Base-by-base conservation (phyloP, 2,797 vertebrate species). In the Rhynchotus rufescens region DNA sequence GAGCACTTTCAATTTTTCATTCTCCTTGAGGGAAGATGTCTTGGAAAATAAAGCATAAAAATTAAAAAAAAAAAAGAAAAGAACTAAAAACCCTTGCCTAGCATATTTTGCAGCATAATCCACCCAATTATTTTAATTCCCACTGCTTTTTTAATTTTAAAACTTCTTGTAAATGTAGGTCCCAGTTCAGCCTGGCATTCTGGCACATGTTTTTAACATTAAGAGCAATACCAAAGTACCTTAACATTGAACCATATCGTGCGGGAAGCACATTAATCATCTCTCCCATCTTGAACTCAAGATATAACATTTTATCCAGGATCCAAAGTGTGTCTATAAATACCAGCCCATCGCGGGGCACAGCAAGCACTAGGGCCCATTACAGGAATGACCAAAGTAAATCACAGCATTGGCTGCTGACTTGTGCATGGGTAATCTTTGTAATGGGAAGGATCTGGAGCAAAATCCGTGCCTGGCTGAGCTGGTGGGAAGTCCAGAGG, bases 241-340 rank as follows among this genome's bases (percentile, higher is more conserved):
- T 86, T 34, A 13, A 12, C 71, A 76, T 93, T 73, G 84, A 90
- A 57, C 60, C 26, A 6, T 32, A 66, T 32, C 67, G 72, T 34
- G 8, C 1, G 15, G 92, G 83, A 95, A 84, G 78, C 87, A 38
- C 78, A 84, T 67, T 82, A 79, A 91, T 94, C 83, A 91, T 64
- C 71, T 67, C 77, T 79, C 4, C 11, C 91, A 90, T 85, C 90
- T 88, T 73, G 77, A 64, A 30, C 57, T 81, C 73, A 86, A 95
- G 85, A 83, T 2, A 67, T 82, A 64, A 87, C 65, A 26, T 82
- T 94, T 91, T 93, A 91, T 84, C 87, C 77, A 57, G 32, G 80
- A 92, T 71, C 60, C 89, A 74, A 87, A 92, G 80, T 6, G 57
- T 20, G n/a, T 36, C 87, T 93, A 94, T 94, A 95, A 95, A 95